phyloP scores from a whole-genome alignment of 2,888 invertebrate genomes.

The Cataglyphis albicans region DNA sequence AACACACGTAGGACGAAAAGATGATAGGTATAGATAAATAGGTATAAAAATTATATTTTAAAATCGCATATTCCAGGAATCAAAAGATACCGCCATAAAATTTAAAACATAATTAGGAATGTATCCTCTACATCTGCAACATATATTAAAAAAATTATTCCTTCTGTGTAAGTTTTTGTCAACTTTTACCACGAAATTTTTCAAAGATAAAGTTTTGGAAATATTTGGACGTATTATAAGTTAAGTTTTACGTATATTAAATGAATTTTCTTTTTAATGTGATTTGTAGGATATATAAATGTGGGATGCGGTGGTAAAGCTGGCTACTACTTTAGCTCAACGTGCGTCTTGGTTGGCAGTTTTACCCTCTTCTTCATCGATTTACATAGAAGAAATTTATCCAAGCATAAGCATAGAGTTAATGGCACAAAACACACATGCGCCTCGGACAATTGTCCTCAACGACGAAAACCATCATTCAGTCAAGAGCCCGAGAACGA shows the following conservation, averaged over 20 bases:
- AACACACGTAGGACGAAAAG: too few species aligned
- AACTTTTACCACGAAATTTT: background rate
- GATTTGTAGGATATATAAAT: constrained; percentile 91
- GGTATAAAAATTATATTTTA: too few species aligned
- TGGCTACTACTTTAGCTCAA: constrained; percentile 94
- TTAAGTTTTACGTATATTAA: background rate
- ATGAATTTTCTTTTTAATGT: background rate
- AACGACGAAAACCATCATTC: constrained; percentile 88
- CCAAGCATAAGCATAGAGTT: constrained; percentile 89
- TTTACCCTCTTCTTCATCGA: constrained; percentile 93
- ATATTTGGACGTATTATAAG: background rate
- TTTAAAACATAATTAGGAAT: too few species aligned
- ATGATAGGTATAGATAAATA: too few species aligned
- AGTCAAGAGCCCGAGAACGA: constrained; percentile 88
- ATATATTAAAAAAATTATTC: too few species aligned
- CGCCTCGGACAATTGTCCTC: constrained; percentile 88
- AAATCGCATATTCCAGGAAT: too few species aligned
- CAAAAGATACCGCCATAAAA: too few species aligned
- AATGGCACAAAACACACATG: constrained; percentile 88
- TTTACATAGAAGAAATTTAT: constrained; percentile 91
- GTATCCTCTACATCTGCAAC: too few species aligned
- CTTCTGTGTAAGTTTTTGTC: too few species aligned
- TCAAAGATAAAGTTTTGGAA: background rate
- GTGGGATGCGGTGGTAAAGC: constrained; percentile 92
- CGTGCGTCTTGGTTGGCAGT: constrained; percentile 92